Evolutionary conservation across 2,797 vertebrate genomes (phyloP).

Genomic region (Lepus townsendii): DNA sequence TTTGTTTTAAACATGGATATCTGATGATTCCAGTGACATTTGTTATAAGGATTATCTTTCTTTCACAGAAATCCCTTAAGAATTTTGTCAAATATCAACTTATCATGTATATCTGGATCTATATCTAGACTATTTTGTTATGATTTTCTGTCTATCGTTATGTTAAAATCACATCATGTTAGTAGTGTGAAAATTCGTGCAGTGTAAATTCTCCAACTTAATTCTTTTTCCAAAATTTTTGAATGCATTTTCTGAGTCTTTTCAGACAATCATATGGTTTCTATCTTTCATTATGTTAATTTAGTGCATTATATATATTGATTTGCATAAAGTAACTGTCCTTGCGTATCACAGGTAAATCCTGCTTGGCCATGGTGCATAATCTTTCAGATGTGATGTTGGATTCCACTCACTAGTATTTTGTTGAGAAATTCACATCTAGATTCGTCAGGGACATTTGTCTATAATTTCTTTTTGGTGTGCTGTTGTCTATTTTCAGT

Average conservation of each 20-base stretch:
- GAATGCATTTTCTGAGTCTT: not conserved
- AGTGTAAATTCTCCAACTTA: not conserved
- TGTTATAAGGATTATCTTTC: not conserved
- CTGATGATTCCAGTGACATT: not conserved
- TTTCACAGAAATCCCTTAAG: not conserved
- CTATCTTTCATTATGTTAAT: no score
- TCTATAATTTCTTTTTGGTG: no score
- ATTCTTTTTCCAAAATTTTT: not conserved
- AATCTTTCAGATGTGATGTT: no score
- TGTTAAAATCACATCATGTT: not conserved
- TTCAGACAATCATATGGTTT: not conserved
- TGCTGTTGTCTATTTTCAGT: no score
- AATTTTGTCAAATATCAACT: slow-evolving; percentile 18
- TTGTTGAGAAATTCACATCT: no score
- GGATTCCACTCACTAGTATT: no score
- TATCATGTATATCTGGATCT: not conserved
- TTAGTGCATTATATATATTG: no score
- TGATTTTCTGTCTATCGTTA: not conserved
- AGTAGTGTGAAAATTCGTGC: not conserved
- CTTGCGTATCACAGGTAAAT: no score
- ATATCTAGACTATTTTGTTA: not conserved
- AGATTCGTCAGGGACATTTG: no score
- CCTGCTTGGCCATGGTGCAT: no score
- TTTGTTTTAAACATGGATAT: not conserved
- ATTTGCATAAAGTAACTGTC: no score